Conservation (phyloP, 1,140 invertebrate genomes). For the Rhopalosiphum padi region DNA sequence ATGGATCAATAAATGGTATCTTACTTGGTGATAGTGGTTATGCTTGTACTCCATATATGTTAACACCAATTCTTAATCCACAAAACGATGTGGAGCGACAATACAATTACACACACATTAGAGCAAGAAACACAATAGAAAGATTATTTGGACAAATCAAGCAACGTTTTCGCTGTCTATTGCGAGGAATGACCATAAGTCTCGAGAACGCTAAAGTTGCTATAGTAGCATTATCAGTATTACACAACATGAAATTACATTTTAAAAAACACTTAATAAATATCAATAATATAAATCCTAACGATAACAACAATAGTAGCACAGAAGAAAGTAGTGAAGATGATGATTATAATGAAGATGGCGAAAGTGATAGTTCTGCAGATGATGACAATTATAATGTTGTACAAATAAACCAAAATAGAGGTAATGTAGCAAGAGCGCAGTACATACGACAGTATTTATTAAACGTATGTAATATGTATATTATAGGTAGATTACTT, state of each 20-base stretch:
- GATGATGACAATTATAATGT: background rate
- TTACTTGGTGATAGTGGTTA: constrained; percentile 43
- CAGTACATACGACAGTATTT: background rate
- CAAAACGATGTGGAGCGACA: background rate
- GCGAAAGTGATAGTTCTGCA: background rate
- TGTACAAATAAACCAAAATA: background rate
- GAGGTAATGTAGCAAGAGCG: background rate
- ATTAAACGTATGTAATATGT: background rate
- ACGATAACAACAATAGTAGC: background rate
- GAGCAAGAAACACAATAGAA: constrained; percentile 45
- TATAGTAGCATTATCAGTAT: background rate
- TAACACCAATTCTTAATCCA: constrained; percentile 53
- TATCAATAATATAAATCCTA: background rate
- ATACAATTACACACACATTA: constrained; percentile 52
- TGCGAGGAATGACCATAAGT: background rate
- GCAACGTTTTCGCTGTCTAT: constrained; percentile 50
- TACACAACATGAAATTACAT: background rate
- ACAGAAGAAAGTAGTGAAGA: constrained; percentile 10
- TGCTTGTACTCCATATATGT: constrained; percentile 36
- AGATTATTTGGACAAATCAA: constrained; percentile 52
- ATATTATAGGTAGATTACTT: background rate
- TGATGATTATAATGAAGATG: background rate
- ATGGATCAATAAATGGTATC: background rate
- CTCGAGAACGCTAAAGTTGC: background rate
- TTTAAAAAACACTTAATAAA: background rate